Conservation (phyloP, 1,140 invertebrate species). For the Latrodectus geometricus region DNA sequence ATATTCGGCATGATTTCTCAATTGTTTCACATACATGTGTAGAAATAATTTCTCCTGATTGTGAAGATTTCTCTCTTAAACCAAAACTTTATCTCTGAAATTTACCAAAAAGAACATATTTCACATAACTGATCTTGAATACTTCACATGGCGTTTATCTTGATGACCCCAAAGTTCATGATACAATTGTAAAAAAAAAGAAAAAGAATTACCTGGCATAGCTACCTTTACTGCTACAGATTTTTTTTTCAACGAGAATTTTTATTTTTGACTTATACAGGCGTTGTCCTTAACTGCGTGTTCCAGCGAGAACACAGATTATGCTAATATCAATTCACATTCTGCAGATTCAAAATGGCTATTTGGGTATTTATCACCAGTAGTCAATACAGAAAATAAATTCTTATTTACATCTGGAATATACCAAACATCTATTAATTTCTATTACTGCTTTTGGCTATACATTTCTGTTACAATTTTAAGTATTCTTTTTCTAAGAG, state of each 20-base stretch:
- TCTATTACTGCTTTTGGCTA: too few relatives aligned
- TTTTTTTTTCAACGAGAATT: neutral
- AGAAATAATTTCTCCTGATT: too few relatives aligned
- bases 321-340: constrained; percentile 4
- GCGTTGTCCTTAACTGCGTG: neutral
- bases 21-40: too few relatives aligned
- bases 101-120: too few relatives aligned
- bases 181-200: constrained; percentile 23
- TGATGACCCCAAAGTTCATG: constrained; percentile 22
- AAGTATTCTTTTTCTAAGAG: constrained; percentile 34
- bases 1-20: too few relatives aligned
- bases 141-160: neutral
- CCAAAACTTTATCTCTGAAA: too few relatives aligned
- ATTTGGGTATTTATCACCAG: constrained; percentile 11
- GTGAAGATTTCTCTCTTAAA: too few relatives aligned
- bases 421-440: too few relatives aligned
- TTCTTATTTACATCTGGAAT: too few relatives aligned
- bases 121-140: too few relatives aligned
- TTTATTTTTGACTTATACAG: constrained; percentile 28
- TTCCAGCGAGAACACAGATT: neutral
- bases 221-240: neutral
- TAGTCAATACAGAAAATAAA: too few relatives aligned
- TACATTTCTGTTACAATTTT: neutral
- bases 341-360: constrained; percentile 12
- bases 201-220: neutral